Evolutionary conservation across 2,797 vertebrate genomes (phyloP), one percentile per base, ranked within the genome.

Genomic region (Meda fulgida): DNA sequence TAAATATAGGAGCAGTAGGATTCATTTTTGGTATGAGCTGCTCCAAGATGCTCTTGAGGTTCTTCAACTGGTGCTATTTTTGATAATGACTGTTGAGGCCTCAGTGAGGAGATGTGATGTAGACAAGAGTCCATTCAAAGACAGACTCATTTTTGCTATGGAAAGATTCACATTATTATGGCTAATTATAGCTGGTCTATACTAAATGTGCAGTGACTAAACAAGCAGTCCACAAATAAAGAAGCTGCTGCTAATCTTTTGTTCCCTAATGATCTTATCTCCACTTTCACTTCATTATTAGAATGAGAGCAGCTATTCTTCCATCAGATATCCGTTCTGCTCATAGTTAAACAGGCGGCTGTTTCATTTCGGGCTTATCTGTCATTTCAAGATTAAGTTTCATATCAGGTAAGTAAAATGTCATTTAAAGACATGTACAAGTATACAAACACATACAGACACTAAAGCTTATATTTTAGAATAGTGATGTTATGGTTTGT

Each of bases 61-160:
- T 53, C 58, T 38, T 77, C 34, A 67, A 5, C 10, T 21, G 2
- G n/a, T 43, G 58, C 73, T 70, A 18, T 58, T 84, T 84, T 78
- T 69, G 73, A 78, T 70, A 70, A 76, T 78, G 46, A 84, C 51
- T 43, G 72, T 8, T 4, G 63, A 31, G 34, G 43, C 23, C 40
- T 76, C 11, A 21, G 2, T 10, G 23, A 83, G 18, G 43, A 83
- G 31, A 51, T 18, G 29, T 77, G 82, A 77, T 3, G 36, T 43
- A 67, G 63, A 67, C n/a, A 66, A 67, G 43, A 51, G 72, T 21
- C 36, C 29, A 36, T 23, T 70, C 31, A 53, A 80, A 66, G 5
- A 58, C 19, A 18, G 11, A 48, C 43, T 46, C 0, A 16, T 46
- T 14, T 7, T 21, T 29, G 53, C 18, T 34, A 55, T 71, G 21